Conservation (phyloP, 2,113 vertebrate genomes). For the Apteryx owenii region DNA sequence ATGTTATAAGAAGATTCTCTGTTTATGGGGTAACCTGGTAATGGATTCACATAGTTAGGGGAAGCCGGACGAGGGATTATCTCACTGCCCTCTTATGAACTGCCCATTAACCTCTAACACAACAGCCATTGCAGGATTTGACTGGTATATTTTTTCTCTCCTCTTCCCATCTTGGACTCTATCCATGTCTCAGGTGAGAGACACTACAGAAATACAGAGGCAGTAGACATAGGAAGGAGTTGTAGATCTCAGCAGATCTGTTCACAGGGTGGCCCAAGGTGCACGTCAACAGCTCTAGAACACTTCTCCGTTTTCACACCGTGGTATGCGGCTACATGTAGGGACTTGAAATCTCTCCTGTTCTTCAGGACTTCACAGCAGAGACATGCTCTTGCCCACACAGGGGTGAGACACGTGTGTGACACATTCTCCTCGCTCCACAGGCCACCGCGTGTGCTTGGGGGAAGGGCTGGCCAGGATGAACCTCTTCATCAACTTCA, state of each 20-base stretch:
- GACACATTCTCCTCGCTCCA: background rate
- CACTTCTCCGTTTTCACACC: background rate
- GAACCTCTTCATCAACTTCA: conserved; percentile 44
- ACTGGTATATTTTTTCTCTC: background rate
- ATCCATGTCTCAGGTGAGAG: background rate
- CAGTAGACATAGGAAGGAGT: background rate
- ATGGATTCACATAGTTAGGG: background rate
- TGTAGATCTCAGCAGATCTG: accelerated
- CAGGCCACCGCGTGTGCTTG: conserved; percentile 3
- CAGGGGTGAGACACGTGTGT: background rate
- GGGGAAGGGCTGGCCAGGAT: conserved; percentile 12
- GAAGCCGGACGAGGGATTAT: accelerated
- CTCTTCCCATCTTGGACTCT: background rate
- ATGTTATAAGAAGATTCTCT: background rate
- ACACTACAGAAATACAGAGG: background rate
- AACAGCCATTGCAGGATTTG: background rate
- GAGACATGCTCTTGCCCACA: no score
- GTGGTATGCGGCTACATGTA: no score
- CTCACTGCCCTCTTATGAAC: background rate
- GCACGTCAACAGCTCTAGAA: background rate
- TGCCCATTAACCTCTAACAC: no score
- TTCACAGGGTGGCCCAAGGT: background rate
- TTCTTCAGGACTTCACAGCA: background rate
- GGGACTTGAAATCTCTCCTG: background rate
- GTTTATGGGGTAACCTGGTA: background rate